These are phyloP conservation scores for Catharus bicknelli DNA, from an alignment of 2,113 vertebrate species.

Conservation along the genomic window DNA sequence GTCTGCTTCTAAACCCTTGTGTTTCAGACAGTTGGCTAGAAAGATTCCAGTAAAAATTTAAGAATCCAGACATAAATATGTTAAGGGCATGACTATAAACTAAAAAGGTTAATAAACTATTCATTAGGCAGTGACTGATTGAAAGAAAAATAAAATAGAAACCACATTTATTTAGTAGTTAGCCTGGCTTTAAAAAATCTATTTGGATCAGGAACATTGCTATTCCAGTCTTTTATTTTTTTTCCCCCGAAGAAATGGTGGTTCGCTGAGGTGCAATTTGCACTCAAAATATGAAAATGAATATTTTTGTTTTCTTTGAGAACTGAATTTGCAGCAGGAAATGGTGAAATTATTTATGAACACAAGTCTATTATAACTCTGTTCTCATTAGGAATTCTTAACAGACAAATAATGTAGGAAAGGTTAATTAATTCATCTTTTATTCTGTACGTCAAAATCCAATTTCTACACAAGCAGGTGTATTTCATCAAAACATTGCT, in stretches of 20 bases:
- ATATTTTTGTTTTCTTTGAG: background rate
- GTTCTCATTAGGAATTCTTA: background rate
- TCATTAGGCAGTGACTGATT: background rate
- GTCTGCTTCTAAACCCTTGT: background rate
- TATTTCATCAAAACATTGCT: too few species aligned
- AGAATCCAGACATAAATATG: background rate
- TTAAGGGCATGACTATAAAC: background rate
- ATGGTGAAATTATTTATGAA: background rate
- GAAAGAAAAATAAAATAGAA: background rate
- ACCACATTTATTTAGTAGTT: background rate
- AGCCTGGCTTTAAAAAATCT: background rate
- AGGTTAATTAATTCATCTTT: background rate
- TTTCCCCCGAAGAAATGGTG: background rate
- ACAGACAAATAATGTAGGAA: background rate
- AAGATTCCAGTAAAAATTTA: background rate
- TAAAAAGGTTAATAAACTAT: background rate
- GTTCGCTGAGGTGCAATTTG: background rate
- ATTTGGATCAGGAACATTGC: background rate
- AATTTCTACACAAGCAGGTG: background rate
- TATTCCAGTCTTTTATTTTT: background rate
- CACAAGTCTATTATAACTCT: background rate
- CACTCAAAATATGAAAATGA: background rate
- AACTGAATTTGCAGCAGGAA: background rate
- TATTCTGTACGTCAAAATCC: background rate
- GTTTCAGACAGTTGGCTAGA: background rate